phyloP scores from a whole-genome alignment of 2,113 vertebrate genomes.

The Hymenochirus boettgeri region DNA sequence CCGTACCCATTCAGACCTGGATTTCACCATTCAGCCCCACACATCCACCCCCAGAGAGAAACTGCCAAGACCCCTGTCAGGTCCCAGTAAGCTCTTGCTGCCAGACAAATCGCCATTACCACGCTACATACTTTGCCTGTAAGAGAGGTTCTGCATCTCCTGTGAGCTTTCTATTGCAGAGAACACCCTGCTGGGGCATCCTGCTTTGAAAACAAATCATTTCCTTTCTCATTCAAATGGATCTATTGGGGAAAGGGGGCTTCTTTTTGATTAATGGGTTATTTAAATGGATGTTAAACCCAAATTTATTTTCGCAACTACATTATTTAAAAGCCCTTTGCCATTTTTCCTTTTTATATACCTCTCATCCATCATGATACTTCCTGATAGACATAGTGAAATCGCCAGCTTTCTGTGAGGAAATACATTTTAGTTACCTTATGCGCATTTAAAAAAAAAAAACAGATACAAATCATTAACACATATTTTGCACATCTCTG shows the following conservation, averaged over 20 bases:
- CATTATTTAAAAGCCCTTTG: slow-evolving; percentile 4
- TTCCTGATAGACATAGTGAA: too few species aligned
- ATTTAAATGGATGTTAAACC: slow-evolving; percentile 1
- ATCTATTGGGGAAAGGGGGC: slow-evolving; percentile 22
- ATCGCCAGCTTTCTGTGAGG: too few species aligned
- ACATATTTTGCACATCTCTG: too few species aligned
- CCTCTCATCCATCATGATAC: too few species aligned
- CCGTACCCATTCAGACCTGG: slow-evolving; percentile 25
- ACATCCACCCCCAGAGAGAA: slow-evolving; percentile 15
- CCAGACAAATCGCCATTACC: slow-evolving; percentile 23
- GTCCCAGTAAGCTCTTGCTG: slow-evolving; percentile 19
- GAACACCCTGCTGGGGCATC: slow-evolving; percentile 23
- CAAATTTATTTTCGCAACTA: neutral
- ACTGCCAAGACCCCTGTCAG: slow-evolving; percentile 27
- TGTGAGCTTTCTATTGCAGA: slow-evolving; percentile 15
- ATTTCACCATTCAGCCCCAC: slow-evolving; percentile 26
- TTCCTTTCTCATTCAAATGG: slow-evolving; percentile 37
- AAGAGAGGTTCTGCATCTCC: slow-evolving; percentile 2
- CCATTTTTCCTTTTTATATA: too few species aligned
- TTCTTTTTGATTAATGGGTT: slow-evolving; percentile 29
- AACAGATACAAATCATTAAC: too few species aligned
- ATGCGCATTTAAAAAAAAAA: too few species aligned
- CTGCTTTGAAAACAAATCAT: slow-evolving; percentile 35
- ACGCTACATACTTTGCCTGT: slow-evolving; percentile 33
- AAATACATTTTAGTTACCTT: too few species aligned